Evolutionary conservation across 1,140 invertebrate genomes (phyloP), one percentile per base, ranked within the genome.

Genomic region (Eriocheir sinensis): DNA sequence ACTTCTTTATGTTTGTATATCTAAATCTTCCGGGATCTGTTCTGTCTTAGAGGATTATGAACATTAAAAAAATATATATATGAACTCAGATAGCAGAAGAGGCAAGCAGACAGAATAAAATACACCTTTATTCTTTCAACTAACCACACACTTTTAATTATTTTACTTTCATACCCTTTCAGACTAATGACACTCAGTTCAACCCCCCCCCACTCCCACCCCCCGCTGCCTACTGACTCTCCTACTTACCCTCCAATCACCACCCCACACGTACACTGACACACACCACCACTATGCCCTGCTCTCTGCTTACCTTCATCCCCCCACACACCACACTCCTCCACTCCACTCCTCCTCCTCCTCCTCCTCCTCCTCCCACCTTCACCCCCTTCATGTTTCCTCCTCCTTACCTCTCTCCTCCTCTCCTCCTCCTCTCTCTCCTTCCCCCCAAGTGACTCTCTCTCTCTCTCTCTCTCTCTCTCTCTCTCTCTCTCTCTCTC

Each of bases 401-500:
- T 72, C 12, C 60, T n/a, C 12, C 60, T 15, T n/a, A n/a, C n/a
- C n/a, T n/a, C n/a, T n/a, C n/a, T n/a, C n/a, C n/a, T n/a, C n/a
- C n/a, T n/a, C n/a, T n/a, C n/a, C n/a, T 34, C 34, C 27, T n/a
- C 4, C 12, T 72, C 27, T 21, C 21, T n/a, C 60, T 72, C 21
- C 12, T 21, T n/a, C 60, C 1, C 60, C 60, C 60, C 44, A 48
- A 48, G 32, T 41, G 32, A 90, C 44, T 41, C 40, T 34, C 44
- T 53, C 89, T 17, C 48, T 90, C 38, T 17, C n/a, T 53, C 83
- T 40, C 38, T 53, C 32, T 40, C 89, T 90, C 88, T 89, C 86
- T 89, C 86, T 89, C 86, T 89, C 86, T 89, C 80, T 83, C 80
- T 83, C 80, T 83, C 80, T 83, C n/a, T 86, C 27, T 30, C 34